Evolutionary conservation across 2,888 invertebrate genomes (phyloP), one percentile per base, ranked within the genome.

Genomic region (Himalopsyche anomala): DNA sequence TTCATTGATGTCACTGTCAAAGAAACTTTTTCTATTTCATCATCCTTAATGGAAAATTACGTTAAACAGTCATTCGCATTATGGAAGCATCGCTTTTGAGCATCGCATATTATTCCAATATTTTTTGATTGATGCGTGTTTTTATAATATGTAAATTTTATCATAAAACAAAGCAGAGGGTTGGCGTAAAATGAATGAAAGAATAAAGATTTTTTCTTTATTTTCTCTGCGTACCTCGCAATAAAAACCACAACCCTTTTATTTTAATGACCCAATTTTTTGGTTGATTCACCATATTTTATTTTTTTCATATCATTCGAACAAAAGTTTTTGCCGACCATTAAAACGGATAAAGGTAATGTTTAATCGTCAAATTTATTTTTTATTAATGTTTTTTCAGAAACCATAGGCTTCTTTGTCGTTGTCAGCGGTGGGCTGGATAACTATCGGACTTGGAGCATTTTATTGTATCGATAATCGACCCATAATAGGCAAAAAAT

Each of bases 311-410:
- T 84, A 28, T 51, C 28, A 45, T 81, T 51, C 28, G 51, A 81
- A 28, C 51, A 82, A 56, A 55, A 42, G 55, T 84, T 62, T 84
- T 84, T 62, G 80, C 81, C 69, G n/a, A 42, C 28, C 69, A 55
- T 84, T 42, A 81, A 56, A 81, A 42, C 28, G 81, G 62, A 45
- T 84, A 17, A 45, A 62, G 55, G 86, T 81, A 85, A 85, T 87
- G 85, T 83, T 45, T 84, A 86, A 54, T 80, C 80, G 83, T 83
- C 85, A 87, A 81, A 86, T 87, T 84, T 84, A 45, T 80, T 83
- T 85, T 81, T 55, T 81, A 54, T 87, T 56, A 62, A 38, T 62
- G 4, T 36, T 51, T 83, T 74, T 19, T 28, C 62, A 19, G 8
- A 8, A 62, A 28, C 62, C 19, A 19, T 28, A 19, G 51, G 45